Conservation (phyloP, 2,797 vertebrate genomes). For the Eupleurogrammus muticus region DNA sequence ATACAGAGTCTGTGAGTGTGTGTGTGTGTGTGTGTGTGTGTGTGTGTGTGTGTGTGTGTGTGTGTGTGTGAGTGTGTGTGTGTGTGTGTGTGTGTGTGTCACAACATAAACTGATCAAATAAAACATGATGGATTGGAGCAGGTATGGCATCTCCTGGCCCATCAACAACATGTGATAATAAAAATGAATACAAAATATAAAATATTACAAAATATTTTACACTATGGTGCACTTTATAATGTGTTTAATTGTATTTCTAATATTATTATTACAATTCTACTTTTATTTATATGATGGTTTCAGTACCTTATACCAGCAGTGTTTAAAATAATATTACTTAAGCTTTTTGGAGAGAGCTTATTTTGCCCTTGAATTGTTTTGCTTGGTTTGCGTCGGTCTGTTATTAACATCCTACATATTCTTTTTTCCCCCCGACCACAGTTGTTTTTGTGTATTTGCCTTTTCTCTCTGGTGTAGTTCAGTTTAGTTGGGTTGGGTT, state of each 20-base stretch:
- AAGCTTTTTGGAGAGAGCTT: slow-evolving; percentile 33
- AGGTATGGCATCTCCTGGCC: neutral
- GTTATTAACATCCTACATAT: slow-evolving; percentile 67
- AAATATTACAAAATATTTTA: too few relatives aligned
- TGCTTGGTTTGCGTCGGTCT: slow-evolving; percentile 57
- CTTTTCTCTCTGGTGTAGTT: slow-evolving; percentile 52
- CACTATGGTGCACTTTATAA: neutral
- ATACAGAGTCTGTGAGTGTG: too few relatives aligned
- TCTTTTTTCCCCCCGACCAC: slow-evolving; percentile 46
- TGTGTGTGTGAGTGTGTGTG: too few relatives aligned
- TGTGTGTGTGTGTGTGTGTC: too few relatives aligned
- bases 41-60: too few relatives aligned
- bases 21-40: too few relatives aligned
- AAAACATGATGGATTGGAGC: neutral
- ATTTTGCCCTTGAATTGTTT: slow-evolving; percentile 52
- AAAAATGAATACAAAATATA: neutral
- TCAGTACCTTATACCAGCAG: slow-evolving; percentile 19
- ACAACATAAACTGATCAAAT: neutral
- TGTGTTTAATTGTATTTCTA: slow-evolving; percentile 1
- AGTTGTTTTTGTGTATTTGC: slow-evolving; percentile 67
- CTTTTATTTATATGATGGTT: slow-evolving; percentile 20
- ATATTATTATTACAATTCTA: slow-evolving; percentile 11
- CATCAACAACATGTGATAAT: neutral
- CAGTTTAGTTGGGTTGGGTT: slow-evolving; percentile 51
- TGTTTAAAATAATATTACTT: slow-evolving; percentile 60